These are phyloP conservation scores for Parotia lawesii DNA, from an alignment of 2,113 vertebrate species.

Conservation along the genomic window DNA sequence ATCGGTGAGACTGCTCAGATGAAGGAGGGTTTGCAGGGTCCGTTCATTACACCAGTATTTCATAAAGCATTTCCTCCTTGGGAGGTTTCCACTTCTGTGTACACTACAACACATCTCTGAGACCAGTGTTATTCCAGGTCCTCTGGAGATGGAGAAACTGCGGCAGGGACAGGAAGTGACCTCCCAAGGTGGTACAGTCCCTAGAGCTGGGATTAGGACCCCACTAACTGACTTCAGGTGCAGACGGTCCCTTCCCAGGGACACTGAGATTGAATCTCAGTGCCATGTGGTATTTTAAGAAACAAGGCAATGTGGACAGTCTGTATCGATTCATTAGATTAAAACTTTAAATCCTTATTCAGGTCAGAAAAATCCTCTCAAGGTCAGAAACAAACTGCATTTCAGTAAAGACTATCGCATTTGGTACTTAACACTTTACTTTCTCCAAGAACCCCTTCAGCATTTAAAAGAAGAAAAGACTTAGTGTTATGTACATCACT, in stretches of 20 bases:
- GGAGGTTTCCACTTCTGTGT: background rate
- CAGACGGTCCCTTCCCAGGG: rapidly evolving
- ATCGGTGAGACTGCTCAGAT: rapidly evolving
- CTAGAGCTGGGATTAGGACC: background rate
- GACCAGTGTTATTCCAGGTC: background rate
- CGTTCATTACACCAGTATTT: background rate
- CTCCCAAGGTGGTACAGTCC: background rate
- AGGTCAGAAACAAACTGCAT: background rate
- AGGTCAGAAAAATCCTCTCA: background rate
- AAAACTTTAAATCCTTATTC: background rate
- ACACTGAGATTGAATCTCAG: background rate
- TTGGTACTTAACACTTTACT: background rate
- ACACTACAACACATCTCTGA: background rate
- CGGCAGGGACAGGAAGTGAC: background rate
- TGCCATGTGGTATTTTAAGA: background rate
- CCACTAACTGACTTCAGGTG: background rate
- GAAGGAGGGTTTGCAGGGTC: background rate
- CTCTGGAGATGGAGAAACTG: background rate
- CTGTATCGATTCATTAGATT: background rate
- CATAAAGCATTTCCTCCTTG: background rate
- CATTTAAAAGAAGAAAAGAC: background rate
- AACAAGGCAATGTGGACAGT: background rate
- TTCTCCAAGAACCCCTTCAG: background rate
- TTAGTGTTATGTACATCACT: background rate
- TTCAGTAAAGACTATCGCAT: background rate